Percentiles rank a stretch among this genome's conserved stretches.
phyloP scores from a whole-genome alignment of 2,113 vertebrate genomes.

The Lampris incognitus region DNA sequence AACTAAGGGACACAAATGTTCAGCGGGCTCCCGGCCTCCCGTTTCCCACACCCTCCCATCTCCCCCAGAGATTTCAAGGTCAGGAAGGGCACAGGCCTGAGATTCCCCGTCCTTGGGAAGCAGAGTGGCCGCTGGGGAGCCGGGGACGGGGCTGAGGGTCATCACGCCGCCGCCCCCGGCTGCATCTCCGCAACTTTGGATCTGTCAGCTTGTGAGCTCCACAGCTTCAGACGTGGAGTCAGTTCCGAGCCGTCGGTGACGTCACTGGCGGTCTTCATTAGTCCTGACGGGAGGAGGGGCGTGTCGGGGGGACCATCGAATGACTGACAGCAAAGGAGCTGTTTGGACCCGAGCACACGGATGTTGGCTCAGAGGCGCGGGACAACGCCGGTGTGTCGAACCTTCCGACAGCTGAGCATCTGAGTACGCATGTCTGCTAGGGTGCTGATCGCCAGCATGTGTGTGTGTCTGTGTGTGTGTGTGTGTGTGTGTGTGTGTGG shows the following conservation, averaged over 20 bases:
- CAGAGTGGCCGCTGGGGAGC: constrained; percentile 39
- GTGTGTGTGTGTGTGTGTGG: constrained; percentile 36
- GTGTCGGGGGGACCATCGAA: constrained; percentile 7
- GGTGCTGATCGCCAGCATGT: not conserved
- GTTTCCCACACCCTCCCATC: constrained; percentile 77
- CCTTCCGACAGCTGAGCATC: constrained; percentile 74
- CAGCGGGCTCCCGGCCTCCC: constrained; percentile 69
- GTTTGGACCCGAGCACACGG: constrained; percentile 31
- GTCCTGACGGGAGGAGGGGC: constrained; percentile 20
- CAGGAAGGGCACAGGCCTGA: constrained; percentile 69
- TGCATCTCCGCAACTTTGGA: constrained; percentile 7
- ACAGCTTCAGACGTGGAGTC: constrained; percentile 26
- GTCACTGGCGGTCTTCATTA: constrained; percentile 15
- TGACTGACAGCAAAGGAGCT: constrained; percentile 40
- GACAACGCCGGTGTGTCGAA: constrained; percentile 59
- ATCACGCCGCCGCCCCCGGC: not conserved
- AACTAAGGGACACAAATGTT: constrained; percentile 79
- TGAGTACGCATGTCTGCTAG: constrained; percentile 13
- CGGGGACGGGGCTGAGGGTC: no score
- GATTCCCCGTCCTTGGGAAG: constrained; percentile 74
- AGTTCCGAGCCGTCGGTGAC: constrained; percentile 15
- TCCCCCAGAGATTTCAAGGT: constrained; percentile 79
- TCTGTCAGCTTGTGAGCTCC: constrained; percentile 29
- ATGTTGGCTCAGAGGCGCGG: constrained; percentile 45
- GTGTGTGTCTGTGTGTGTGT: constrained; percentile 37